Percentiles rank a stretch among this genome's conserved stretches.
Evolutionary conservation across 2,113 vertebrate species (phyloP).

Genomic region (Ploceus nigricollis): DNA sequence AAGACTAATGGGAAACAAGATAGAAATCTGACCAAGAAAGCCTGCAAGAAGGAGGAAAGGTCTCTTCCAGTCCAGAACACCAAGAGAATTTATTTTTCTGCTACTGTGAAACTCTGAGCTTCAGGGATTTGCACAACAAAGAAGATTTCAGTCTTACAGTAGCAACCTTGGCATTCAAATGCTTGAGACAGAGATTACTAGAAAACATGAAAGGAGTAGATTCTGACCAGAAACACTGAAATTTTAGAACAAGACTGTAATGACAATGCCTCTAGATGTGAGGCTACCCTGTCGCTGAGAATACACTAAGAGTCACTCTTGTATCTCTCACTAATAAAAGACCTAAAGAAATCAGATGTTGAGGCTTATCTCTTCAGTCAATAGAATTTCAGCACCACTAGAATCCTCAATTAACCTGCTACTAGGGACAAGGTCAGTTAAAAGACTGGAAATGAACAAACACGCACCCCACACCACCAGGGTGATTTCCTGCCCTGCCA

Average conservation of each 20-base stretch:
- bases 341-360: background rate
- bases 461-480: fast-evolving
- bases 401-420: background rate
- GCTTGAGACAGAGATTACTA: background rate
- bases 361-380: background rate
- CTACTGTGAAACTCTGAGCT: background rate
- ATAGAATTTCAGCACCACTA: background rate
- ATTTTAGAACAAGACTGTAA: background rate
- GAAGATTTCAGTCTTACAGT: background rate
- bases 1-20: background rate
- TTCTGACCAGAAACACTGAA: background rate
- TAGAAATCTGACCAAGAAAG: background rate
- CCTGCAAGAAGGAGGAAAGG: background rate
- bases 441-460: background rate
- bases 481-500: background rate
- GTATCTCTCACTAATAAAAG: background rate
- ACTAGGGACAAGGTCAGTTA: background rate
- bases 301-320: background rate
- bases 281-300: background rate
- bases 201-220: background rate
- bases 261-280: background rate
- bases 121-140: background rate
- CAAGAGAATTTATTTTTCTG: background rate
- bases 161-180: background rate
- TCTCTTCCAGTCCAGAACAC: background rate